These are phyloP conservation scores for Pelecanoides urinatrix DNA, from an alignment of 2,113 vertebrate species.

Conservation along the genomic window DNA sequence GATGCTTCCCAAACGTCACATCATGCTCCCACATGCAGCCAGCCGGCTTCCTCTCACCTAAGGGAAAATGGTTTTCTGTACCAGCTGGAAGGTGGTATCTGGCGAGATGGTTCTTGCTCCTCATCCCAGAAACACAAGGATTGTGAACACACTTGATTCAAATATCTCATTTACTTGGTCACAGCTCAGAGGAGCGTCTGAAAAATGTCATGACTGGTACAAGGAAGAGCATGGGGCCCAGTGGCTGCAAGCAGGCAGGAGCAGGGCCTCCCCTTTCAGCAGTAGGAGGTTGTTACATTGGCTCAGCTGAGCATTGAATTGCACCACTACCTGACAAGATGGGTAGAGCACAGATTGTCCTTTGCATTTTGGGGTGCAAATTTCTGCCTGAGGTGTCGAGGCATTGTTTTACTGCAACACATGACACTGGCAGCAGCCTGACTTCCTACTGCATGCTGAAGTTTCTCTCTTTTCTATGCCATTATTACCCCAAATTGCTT, in stretches of 20 bases:
- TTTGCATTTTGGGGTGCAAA: neutral
- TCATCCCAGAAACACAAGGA: neutral
- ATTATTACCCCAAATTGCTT: neutral
- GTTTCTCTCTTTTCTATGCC: neutral
- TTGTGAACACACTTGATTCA: neutral
- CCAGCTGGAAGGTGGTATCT: neutral
- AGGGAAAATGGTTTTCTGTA: neutral
- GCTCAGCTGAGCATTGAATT: neutral
- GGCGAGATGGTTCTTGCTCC: neutral
- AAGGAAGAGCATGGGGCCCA: neutral
- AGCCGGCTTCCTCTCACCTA: neutral
- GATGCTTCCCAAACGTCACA: neutral
- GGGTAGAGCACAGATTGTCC: neutral
- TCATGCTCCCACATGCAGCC: rapidly evolving
- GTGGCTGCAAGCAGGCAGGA: neutral
- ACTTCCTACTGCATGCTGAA: neutral
- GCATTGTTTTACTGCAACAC: neutral
- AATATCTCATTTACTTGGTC: neutral
- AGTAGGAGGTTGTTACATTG: neutral
- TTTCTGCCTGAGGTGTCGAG: neutral
- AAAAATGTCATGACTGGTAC: neutral
- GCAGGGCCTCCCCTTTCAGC: neutral
- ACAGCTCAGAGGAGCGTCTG: neutral
- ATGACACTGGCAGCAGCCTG: neutral
- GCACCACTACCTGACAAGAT: neutral